Evolutionary conservation across 2,113 vertebrate genomes (phyloP).

Genomic region (Tachycineta bicolor): DNA sequence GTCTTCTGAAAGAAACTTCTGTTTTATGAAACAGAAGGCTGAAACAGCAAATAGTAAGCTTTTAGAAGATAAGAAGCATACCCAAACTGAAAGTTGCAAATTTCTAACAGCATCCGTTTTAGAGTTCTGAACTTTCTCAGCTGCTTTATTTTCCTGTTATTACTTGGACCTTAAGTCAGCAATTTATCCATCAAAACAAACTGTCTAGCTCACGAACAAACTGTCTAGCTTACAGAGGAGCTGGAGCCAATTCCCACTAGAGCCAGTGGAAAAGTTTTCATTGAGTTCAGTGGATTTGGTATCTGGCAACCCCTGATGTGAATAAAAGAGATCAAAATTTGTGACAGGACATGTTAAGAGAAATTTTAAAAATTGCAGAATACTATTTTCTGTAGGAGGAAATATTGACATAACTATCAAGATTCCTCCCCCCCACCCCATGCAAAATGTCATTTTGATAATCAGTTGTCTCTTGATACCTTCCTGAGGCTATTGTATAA

Average conservation of each 20-base stretch:
- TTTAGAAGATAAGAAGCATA: neutral
- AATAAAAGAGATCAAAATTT: neutral
- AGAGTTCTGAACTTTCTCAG: constrained; percentile 3
- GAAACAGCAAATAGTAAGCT: neutral
- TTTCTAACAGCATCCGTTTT: neutral
- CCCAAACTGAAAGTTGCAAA: neutral
- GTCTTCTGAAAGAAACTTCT: neutral
- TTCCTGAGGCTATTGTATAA: neutral
- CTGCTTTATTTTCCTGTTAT: constrained; percentile 9
- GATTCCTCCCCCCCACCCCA: neutral
- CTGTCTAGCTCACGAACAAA: constrained; percentile 40
- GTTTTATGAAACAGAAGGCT: neutral
- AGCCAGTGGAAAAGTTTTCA: constrained; percentile 45
- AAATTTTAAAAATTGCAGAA: neutral
- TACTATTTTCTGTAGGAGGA: neutral
- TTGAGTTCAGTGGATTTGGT: neutral
- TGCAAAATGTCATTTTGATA: neutral
- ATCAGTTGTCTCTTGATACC: neutral
- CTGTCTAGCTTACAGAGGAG: constrained; percentile 35
- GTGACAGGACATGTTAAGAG: neutral
- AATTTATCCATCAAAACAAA: constrained; percentile 52
- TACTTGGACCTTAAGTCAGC: constrained; percentile 27
- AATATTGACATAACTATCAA: neutral
- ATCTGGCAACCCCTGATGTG: neutral
- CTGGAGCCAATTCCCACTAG: constrained; percentile 39